Conservation (phyloP, 1,140 invertebrate genomes). For the Choristoneura fumiferana region DNA sequence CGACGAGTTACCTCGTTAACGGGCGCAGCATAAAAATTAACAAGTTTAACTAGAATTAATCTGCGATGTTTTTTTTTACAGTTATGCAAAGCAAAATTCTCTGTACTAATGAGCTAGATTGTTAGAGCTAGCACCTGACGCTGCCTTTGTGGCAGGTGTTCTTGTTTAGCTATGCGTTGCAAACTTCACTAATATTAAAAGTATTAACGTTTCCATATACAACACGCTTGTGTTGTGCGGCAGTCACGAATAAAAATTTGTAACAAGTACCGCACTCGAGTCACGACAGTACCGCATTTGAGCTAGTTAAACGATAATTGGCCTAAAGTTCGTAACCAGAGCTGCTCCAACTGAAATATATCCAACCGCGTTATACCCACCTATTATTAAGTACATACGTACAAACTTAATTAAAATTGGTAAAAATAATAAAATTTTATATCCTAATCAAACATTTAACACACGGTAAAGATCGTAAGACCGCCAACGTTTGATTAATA, state of each 20-base stretch:
- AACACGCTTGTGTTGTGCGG: neutral
- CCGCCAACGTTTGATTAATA: constrained; percentile 2
- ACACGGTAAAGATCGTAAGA: neutral
- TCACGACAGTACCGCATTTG: constrained; percentile 16
- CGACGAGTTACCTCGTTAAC: constrained; percentile 68
- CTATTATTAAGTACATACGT: neutral
- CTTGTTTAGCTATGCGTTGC: constrained; percentile 36
- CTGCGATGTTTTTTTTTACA: constrained; percentile 49
- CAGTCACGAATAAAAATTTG: constrained; percentile 13
- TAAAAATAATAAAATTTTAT: constrained; percentile 2
- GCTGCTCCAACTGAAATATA: constrained; percentile 13
- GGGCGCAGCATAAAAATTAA: constrained; percentile 54
- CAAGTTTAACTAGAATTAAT: constrained; percentile 60
- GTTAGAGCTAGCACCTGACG: constrained; percentile 40
- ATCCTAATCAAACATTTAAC: neutral
- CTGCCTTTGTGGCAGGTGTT: constrained; percentile 42
- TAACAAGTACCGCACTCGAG: constrained; percentile 5
- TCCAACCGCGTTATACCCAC: neutral
- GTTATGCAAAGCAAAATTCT: constrained; percentile 48
- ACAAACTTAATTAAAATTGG: constrained; percentile 11
- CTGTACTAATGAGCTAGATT: constrained; percentile 63
- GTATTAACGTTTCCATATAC: constrained; percentile 7
- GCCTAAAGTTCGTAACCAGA: constrained; percentile 1
- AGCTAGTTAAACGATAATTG: constrained; percentile 17
- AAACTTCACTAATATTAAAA: constrained; percentile 43